These are phyloP conservation scores for Chlorops oryzae DNA, from an alignment of 1,140 invertebrate species.

Conservation along the genomic window DNA sequence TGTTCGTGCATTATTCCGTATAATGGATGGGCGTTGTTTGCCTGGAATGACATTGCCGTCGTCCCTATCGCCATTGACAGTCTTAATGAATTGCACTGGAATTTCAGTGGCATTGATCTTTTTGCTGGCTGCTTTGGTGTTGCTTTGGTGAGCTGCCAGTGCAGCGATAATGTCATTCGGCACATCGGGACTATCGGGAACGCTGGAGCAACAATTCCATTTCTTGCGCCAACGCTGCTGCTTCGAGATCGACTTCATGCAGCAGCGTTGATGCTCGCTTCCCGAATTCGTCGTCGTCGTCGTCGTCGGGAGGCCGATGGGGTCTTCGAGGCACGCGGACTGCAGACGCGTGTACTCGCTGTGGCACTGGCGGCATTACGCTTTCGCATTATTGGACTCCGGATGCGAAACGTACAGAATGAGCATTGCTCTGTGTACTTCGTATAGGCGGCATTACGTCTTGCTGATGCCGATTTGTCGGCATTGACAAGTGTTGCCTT, in stretches of 20 bases:
- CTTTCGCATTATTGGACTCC: slow-evolving; percentile 19
- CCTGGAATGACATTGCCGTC: slow-evolving; percentile 6
- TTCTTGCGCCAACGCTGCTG: slow-evolving; percentile 48
- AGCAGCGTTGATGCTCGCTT: slow-evolving; percentile 22
- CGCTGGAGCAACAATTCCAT: slow-evolving; percentile 54
- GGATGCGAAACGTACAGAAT: slow-evolving; percentile 40
- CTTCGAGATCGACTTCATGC: slow-evolving; percentile 40
- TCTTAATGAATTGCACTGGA: slow-evolving; percentile 39
- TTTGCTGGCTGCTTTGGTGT: slow-evolving; percentile 7
- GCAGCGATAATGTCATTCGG: slow-evolving; percentile 42
- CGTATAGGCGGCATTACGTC: slow-evolving; percentile 30
- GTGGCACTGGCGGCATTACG: slow-evolving; percentile 14
- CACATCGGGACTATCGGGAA: slow-evolving; percentile 54
- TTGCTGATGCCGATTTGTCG: slow-evolving; percentile 10
- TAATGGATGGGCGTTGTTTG: slow-evolving; percentile 16
- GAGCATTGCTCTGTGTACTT: slow-evolving; percentile 45
- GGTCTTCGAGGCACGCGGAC: slow-evolving; percentile 13
- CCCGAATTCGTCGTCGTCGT: slow-evolving; percentile 4
- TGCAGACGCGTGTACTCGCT: background rate
- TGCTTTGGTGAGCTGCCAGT: slow-evolving; percentile 27
- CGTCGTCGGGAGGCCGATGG: slow-evolving; percentile 16
- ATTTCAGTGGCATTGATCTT: slow-evolving; percentile 35
- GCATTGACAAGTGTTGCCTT: slow-evolving; percentile 27
- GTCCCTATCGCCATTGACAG: slow-evolving; percentile 25
- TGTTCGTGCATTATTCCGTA: slow-evolving; percentile 18